Evolutionary conservation across 2,113 vertebrate genomes (phyloP).

Genomic region (Poeciliopsis retropinna): DNA sequence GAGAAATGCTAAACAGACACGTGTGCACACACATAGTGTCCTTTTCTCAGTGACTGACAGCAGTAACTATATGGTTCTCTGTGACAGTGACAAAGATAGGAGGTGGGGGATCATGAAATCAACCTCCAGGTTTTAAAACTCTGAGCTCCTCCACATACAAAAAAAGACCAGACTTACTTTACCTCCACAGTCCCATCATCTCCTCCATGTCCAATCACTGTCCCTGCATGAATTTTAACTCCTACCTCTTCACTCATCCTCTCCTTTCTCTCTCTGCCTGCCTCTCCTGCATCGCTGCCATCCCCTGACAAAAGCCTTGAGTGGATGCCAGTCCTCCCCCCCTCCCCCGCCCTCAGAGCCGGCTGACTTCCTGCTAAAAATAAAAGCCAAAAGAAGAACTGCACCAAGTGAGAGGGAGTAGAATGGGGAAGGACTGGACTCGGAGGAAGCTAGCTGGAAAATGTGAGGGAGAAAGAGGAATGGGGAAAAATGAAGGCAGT

Average conservation of each 20-base stretch:
- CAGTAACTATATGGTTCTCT: slow-evolving; percentile 28
- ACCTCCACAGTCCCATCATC: slow-evolving; percentile 3
- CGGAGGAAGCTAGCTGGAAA: too few species aligned
- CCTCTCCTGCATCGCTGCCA: slow-evolving; percentile 18
- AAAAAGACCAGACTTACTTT: too few species aligned
- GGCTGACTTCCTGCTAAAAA: slow-evolving; percentile 65
- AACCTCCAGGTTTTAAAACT: too few species aligned
- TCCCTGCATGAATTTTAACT: slow-evolving; percentile 28
- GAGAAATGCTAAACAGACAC: too few species aligned
- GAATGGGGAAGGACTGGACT: background rate
- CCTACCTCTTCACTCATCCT: slow-evolving; percentile 16
- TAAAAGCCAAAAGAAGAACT: slow-evolving; percentile 42
- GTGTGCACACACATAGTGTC: too few species aligned
- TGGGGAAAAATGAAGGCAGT: background rate
- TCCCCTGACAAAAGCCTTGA: slow-evolving; percentile 56
- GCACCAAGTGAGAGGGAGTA: background rate
- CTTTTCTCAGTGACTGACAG: slow-evolving; percentile 15
- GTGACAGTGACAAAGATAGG: slow-evolving; percentile 32
- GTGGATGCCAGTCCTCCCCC: slow-evolving; percentile 53
- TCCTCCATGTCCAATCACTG: slow-evolving; percentile 7
- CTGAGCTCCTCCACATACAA: too few species aligned
- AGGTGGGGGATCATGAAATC: background rate
- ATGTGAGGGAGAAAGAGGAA: background rate
- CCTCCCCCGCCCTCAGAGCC: slow-evolving; percentile 25
- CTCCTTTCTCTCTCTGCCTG: background rate